Evolutionary conservation across 2,888 invertebrate genomes (phyloP), one percentile per base, ranked within the genome.

Genomic region (Lobophora halterata): DNA sequence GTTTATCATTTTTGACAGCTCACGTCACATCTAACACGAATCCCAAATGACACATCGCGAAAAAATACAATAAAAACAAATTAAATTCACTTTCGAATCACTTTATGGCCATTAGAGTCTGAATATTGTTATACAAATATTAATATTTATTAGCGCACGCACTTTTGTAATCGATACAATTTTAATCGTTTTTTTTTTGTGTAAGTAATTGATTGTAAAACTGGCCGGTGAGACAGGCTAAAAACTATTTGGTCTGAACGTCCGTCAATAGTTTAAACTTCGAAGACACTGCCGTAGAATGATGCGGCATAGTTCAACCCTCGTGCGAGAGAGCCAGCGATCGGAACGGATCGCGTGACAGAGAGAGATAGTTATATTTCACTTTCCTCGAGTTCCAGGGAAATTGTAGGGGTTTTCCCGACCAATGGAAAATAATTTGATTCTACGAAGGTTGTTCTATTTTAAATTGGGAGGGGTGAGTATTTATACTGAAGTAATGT

Each of bases 221-320:
- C 56, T 39, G 44, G 30, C 28, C 28, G 32, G 12, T 33, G 30
- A 33, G 43, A 56, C 44, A 40, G 43, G 33, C 52, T 49, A 52
- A 52, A 53, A 57, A 55, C 42, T 46, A 64, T 59, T 64, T 71
- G 61, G 60, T 59, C 58, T 54, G 50, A 64, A 67, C 85, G 86
- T 83, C 85, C 78, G 76, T 63, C 74, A 72, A 69, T 73, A 67
- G 64, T 75, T 73, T 77, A 70, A 73, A 76, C 82, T 64, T 65
- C 55, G 71, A 78, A 79, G 73, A 74, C 70, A 86, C 86, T 86
- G 82, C 72, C 71, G 67, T 62, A 52, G 56, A 53, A 56, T 55
- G 51, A 60, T 58, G 60, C 56, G 58, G 39, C 54, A 55, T 59
- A 57, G 63, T 71, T 62, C 66, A 74, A 71, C 80, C 83, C 77